Percentiles rank a stretch among this genome's conserved stretches.
Evolutionary conservation across 2,797 vertebrate species (phyloP).

Genomic region (Myotis vivesi): DNA sequence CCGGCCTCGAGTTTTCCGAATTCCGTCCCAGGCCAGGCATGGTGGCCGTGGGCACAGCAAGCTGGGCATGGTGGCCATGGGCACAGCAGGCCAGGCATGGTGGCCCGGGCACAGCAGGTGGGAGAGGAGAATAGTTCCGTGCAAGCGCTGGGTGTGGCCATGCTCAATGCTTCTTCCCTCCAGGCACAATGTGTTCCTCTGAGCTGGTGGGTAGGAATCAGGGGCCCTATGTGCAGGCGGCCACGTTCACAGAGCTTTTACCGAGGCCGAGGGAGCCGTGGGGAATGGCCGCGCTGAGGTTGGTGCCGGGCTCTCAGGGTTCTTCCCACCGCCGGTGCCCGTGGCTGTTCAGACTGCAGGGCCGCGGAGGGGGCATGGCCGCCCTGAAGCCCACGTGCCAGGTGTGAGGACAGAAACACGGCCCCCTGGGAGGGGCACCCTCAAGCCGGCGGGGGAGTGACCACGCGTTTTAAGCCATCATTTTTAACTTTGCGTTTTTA

Average conservation of each 20-base stretch:
- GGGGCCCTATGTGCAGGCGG: neutral
- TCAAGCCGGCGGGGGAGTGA: fast-evolving
- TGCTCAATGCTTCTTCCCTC: neutral
- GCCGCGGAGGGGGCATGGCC: too few relatives aligned
- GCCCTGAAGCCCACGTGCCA: too few relatives aligned
- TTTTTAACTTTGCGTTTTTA: neutral
- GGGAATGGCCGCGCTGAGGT: neutral
- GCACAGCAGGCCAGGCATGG: too few relatives aligned
- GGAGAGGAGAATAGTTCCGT: neutral
- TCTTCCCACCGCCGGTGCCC: too few relatives aligned
- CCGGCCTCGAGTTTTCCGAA: neutral
- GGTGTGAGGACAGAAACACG: too few relatives aligned
- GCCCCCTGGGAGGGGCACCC: too few relatives aligned
- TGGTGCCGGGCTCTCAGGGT: too few relatives aligned
- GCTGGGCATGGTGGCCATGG: too few relatives aligned
- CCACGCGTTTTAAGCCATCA: neutral
- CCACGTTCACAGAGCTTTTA: neutral
- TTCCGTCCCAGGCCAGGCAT: neutral
- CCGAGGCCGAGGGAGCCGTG: neutral
- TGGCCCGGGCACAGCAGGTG: too few relatives aligned
- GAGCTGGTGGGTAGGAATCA: slow-evolving; percentile 22
- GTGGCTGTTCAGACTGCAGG: too few relatives aligned
- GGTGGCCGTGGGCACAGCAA: too few relatives aligned
- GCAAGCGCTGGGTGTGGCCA: neutral
- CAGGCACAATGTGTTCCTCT: neutral